Conservation (phyloP, 2,797 vertebrate species). For the Phyllotis vaccarum region DNA sequence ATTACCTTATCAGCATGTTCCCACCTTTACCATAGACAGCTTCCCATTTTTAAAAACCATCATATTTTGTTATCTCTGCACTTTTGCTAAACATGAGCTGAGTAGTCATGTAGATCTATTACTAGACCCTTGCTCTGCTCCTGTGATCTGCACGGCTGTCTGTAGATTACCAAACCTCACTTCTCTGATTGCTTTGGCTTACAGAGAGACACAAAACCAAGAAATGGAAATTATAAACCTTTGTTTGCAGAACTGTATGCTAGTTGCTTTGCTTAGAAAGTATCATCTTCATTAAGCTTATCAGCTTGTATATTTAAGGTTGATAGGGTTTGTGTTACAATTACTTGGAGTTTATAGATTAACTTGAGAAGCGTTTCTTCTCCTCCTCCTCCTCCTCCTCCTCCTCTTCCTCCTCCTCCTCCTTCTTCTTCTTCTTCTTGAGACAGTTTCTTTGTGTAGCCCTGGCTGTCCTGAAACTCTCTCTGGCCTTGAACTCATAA, state of each 20-base stretch:
- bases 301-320: neutral
- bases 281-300: neutral
- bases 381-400: neutral
- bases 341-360: slow-evolving; percentile 37
- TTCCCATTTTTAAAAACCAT: neutral
- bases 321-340: slow-evolving; percentile 4
- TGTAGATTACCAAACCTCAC: neutral
- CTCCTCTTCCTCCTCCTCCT: neutral
- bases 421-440: neutral
- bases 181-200: neutral
- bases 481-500: neutral
- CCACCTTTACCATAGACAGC: neutral
- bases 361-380: neutral
- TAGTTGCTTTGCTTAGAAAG: neutral
- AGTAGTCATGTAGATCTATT: neutral
- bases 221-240: slow-evolving; percentile 1
- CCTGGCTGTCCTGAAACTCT: neutral
- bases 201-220: slow-evolving; percentile 4
- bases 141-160: neutral
- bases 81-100: neutral
- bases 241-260: neutral
- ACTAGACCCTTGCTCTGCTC: neutral
- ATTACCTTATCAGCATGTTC: neutral
- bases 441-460: neutral
- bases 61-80: neutral